Conservation (phyloP, 2,888 invertebrate genomes). For the Lepeophtheirus nordmannii region DNA sequence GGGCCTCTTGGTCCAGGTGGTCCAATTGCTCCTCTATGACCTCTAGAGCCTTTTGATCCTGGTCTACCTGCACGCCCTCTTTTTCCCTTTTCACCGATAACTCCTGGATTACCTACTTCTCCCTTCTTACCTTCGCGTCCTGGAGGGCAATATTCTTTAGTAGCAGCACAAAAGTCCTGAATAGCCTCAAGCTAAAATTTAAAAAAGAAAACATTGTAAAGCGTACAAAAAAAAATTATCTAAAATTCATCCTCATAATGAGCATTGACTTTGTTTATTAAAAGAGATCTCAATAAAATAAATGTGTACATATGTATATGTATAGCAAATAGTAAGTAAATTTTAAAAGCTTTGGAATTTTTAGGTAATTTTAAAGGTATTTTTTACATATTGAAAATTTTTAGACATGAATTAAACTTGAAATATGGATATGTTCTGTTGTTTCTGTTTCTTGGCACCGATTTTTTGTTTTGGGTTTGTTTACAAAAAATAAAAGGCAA, state of each 20-base stretch:
- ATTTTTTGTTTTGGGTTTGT: too few species aligned
- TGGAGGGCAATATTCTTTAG: conserved; percentile 61
- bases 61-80: conserved; percentile 44
- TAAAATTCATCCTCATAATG: neutral
- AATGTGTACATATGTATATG: too few species aligned
- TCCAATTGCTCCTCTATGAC: conserved; percentile 51
- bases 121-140: conserved; percentile 42
- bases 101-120: conserved; percentile 36
- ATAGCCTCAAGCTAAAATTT: conserved; percentile 57
- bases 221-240: too few species aligned
- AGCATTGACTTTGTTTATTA: neutral
- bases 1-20: conserved; percentile 51
- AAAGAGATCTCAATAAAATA: neutral
- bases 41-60: conserved; percentile 37
- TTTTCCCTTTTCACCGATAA: conserved; percentile 37
- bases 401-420: too few species aligned
- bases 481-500: too few species aligned
- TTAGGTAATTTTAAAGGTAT: too few species aligned
- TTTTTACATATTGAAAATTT: too few species aligned
- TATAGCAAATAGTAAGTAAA: too few species aligned
- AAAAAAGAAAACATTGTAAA: conserved; percentile 24
- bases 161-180: conserved; percentile 65
- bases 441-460: too few species aligned
- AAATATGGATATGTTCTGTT: too few species aligned
- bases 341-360: too few species aligned